Conservation (phyloP, 2,888 invertebrate genomes). For the Malacosoma neustria region DNA sequence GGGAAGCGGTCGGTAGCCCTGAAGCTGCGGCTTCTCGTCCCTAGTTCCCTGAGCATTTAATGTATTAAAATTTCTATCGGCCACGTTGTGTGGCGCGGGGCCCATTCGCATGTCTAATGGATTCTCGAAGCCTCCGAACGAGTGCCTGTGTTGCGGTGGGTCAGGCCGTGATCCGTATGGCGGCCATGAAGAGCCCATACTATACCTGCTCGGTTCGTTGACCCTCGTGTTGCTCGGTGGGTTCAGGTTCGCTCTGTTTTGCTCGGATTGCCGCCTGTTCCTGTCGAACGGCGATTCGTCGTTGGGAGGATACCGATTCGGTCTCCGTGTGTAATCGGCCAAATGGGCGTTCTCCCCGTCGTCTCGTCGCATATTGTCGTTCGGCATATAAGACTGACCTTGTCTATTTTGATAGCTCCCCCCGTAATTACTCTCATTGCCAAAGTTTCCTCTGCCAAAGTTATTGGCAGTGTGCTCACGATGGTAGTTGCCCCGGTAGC, state of each 20-base stretch:
- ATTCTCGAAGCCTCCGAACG: conserved; percentile 46
- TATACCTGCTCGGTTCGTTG: conserved; percentile 12
- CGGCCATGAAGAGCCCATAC: conserved; percentile 24
- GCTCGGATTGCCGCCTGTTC: conserved; percentile 14
- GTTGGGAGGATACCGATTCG: conserved; percentile 28
- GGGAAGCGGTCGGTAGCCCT: conserved; percentile 29
- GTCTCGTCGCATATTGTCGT: conserved; percentile 26
- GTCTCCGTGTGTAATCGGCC: conserved; percentile 33
- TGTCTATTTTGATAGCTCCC: conserved; percentile 24
- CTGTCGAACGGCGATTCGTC: conserved; percentile 29
- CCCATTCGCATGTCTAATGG: conserved; percentile 53
- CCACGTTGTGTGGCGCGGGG: conserved; percentile 19
- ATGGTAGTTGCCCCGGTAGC: conserved; percentile 35
- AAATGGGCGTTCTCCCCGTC: conserved; percentile 21
- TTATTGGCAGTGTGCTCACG: conserved; percentile 24
- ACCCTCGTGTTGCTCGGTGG: conserved; percentile 8
- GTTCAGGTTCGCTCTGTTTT: conserved; percentile 10
- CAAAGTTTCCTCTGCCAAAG: conserved; percentile 20
- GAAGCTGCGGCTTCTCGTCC: conserved; percentile 13
- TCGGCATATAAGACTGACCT: conserved; percentile 17
- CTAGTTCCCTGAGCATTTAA: conserved; percentile 4
- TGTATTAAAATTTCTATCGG: background rate
- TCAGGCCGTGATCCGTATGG: conserved; percentile 18
- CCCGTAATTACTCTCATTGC: conserved; percentile 40
- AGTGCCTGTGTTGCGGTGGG: conserved; percentile 25